Base-by-base conservation (phyloP, 2,888 invertebrate genomes). In the Miltochrista miniata region DNA sequence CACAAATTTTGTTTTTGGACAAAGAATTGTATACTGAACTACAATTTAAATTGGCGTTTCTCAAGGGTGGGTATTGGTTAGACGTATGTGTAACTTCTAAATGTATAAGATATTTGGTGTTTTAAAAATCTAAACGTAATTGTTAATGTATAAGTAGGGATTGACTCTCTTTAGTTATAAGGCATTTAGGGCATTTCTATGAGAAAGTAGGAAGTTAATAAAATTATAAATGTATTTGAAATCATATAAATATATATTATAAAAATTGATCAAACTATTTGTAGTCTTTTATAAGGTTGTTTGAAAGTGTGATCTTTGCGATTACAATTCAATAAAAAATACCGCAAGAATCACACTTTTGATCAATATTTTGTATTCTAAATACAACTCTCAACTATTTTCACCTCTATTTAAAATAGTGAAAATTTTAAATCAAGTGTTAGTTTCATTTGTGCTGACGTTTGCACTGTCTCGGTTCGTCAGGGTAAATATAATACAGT, bases 211-310 rank as follows among this genome's bases (percentile, higher is more conserved):
- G 59, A 65, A 59, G 62, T 72, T 73, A 68, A 40, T 62, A 63
- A 66, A 49, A 44, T 52, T 61, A 42, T 58, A 48, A n/a, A 66
- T 68, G 68, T 70, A 68, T 62, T 66, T 66, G 61, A 71, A 70
- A 63, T 64, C 65, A 59, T 58, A 51, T 45, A 42, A 50, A n/a
- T n/a, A n/a, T n/a, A n/a, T 51, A 57, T 52, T 56, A 42, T 59
- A 69, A 65, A 60, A 63, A 78, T 79, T 78, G 76, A 76, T 77
- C 74, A 79, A 79, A 74, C 67, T 81, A 79, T 74, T 75, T 69
- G 78, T 83, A 84, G 83, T 81, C 55, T 86, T 85, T 85, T 84
- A 79, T 85, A 84, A 78, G 74, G 51, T 72, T 72, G 75, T 49
- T 38, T 64, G 59, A 55, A 56, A 46, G 36, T 81, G 78, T 59